A percentile compares a stretch with the other conserved stretches of the same genome.
Evolutionary conservation across 2,797 vertebrate genomes (phyloP).

Genomic region (Pteronotus mesoamericanus): DNA sequence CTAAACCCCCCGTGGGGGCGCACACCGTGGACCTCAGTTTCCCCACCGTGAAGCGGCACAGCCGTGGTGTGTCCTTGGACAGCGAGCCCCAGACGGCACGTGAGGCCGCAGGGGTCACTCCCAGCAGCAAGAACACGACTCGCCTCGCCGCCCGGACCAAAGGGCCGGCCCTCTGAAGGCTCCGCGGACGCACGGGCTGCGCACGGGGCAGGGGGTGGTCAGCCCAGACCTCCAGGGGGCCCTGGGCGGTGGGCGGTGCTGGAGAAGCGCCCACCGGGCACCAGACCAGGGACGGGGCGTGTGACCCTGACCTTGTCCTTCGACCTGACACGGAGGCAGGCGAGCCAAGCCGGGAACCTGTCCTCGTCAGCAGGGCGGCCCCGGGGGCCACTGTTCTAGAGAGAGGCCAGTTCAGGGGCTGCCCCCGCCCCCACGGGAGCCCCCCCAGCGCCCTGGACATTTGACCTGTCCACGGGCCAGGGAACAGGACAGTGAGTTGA

Average conservation of each 20-base stretch:
- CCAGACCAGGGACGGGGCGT: not conserved
- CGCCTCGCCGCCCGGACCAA: rapidly evolving
- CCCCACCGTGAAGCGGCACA: not conserved
- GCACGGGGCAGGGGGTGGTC: rapidly evolving
- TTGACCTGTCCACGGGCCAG: not conserved
- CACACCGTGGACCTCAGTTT: not conserved
- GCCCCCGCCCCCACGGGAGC: not conserved
- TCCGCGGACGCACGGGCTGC: not conserved
- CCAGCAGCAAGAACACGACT: not conserved
- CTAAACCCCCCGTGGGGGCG: too few species aligned
- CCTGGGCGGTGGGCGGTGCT: not conserved
- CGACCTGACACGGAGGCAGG: not conserved
- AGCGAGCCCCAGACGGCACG: too few species aligned
- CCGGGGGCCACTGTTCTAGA: not conserved
- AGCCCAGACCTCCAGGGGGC: not conserved
- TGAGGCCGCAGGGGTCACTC: not conserved
- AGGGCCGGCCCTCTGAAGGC: rapidly evolving
- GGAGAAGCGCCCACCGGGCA: not conserved
- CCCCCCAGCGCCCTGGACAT: too few species aligned
- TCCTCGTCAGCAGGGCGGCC: not conserved
- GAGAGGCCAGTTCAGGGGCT: not conserved
- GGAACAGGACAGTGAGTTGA: not conserved
- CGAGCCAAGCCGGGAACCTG: not conserved
- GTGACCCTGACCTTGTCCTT: not conserved
- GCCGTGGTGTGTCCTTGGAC: rapidly evolving